phyloP scores from a whole-genome alignment of 2,797 vertebrate genomes.

The Sus cebifrons region DNA sequence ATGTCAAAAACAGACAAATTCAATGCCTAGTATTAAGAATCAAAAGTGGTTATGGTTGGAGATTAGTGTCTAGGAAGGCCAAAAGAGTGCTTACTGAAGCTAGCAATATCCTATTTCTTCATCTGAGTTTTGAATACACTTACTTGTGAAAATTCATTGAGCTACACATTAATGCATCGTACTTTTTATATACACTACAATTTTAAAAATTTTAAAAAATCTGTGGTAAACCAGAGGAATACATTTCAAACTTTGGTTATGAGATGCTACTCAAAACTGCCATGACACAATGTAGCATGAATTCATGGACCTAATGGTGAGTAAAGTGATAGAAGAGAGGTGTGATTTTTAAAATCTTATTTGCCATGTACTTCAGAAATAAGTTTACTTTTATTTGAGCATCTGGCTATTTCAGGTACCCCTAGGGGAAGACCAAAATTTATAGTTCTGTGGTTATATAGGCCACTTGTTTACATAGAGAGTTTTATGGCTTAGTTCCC shows the following conservation, averaged over 20 bases:
- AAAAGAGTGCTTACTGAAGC: neutral
- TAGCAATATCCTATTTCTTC: neutral
- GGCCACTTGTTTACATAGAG: slow-evolving; percentile 85
- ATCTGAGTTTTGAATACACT: neutral
- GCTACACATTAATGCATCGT: neutral
- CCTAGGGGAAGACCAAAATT: slow-evolving; percentile 82
- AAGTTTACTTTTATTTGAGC: slow-evolving; percentile 82
- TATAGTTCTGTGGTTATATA: slow-evolving; percentile 83
- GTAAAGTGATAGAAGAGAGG: slow-evolving; percentile 46
- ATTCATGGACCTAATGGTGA: slow-evolving; percentile 43
- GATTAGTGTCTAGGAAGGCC: neutral
- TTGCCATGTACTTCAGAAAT: slow-evolving; percentile 77
- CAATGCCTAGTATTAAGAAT: neutral
- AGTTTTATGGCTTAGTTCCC: slow-evolving; percentile 84
- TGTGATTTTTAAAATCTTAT: slow-evolving; percentile 69
- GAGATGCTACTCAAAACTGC: slow-evolving; percentile 42
- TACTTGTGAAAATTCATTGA: slow-evolving; percentile 42
- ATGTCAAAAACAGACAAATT: slow-evolving; percentile 31
- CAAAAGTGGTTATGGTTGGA: neutral
- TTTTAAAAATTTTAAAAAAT: neutral
- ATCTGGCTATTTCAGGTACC: slow-evolving; percentile 84
- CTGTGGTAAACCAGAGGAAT: neutral
- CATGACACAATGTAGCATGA: neutral
- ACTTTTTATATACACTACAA: neutral
- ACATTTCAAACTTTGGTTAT: neutral